A percentile compares a stretch with the other conserved stretches of the same genome.
phyloP scores from a whole-genome alignment of 2,113 vertebrate genomes.

The Psittacara wagleri region DNA sequence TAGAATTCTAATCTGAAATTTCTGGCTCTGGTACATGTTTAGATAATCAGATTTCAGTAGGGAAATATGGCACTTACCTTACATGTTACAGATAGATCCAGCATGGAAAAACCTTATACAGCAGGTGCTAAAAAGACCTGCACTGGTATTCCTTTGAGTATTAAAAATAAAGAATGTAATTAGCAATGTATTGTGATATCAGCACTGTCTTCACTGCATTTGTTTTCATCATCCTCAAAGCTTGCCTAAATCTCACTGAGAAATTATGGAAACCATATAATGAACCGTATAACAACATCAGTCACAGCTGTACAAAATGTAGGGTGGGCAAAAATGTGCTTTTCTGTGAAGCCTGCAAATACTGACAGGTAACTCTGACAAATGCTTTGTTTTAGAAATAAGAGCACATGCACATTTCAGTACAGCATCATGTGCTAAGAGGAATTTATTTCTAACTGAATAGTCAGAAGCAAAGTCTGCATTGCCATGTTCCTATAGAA shows the following conservation, averaged over 20 bases:
- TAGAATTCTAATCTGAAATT: not conserved
- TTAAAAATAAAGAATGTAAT: slow-evolving; percentile 18
- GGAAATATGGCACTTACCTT: not conserved
- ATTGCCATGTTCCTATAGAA: not conserved
- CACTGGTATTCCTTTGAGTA: not conserved
- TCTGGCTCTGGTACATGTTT: not conserved
- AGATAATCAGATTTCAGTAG: not conserved
- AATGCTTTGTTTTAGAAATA: not conserved
- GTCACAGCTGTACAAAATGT: not conserved
- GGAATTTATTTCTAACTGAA: not conserved
- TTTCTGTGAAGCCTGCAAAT: not conserved
- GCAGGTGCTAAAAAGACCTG: not conserved
- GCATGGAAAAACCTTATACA: not conserved
- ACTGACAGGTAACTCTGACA: not conserved
- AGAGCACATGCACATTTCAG: not conserved
- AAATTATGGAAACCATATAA: not conserved
- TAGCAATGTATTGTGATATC: not conserved
- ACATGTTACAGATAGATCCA: not conserved
- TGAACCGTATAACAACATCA: not conserved
- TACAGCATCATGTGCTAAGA: not conserved
- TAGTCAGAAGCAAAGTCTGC: not conserved
- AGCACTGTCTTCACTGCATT: not conserved
- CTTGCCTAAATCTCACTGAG: not conserved
- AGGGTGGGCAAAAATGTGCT: not conserved
- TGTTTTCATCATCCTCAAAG: not conserved